These are phyloP conservation scores for Hydrolagus affinis DNA, from an alignment of 2,113 vertebrate species.

Conservation along the genomic window DNA sequence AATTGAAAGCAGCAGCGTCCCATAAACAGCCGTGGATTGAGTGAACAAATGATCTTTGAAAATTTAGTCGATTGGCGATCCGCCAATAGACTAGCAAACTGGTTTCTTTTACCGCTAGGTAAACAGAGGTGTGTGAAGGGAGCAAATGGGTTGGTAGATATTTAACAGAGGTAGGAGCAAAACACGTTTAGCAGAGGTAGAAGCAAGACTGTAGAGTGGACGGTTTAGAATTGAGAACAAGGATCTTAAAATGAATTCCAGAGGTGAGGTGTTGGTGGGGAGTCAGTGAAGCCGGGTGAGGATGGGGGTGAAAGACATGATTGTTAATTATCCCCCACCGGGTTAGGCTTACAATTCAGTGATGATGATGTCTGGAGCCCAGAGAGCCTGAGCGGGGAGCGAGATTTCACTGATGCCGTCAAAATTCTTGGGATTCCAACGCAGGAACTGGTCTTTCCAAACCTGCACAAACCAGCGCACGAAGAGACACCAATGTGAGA, in stretches of 20 bases:
- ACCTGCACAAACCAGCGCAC: constrained; percentile 49
- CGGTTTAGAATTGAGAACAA: neutral
- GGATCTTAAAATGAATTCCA: neutral
- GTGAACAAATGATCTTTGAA: too few species aligned
- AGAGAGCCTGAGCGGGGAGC: constrained; percentile 60
- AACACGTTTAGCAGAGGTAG: too few species aligned
- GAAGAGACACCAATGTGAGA: neutral
- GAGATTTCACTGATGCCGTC: constrained; percentile 71
- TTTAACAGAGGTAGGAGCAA: too few species aligned
- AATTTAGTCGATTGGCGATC: too few species aligned
- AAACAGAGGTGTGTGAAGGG: too few species aligned
- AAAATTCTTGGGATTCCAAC: constrained; percentile 66
- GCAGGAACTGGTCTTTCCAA: constrained; percentile 69
- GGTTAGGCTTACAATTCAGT: constrained; percentile 59
- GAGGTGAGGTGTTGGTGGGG: neutral
- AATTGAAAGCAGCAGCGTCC: too few species aligned
- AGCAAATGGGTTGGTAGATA: too few species aligned
- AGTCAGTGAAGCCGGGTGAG: constrained; percentile 27
- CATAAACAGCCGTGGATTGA: too few species aligned
- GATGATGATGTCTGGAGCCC: constrained; percentile 66
- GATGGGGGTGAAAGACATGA: neutral
- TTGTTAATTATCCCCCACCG: neutral
- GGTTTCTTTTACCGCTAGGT: too few species aligned
- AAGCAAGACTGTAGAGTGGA: too few species aligned
- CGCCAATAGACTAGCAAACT: too few species aligned